phyloP scores from a whole-genome alignment of 2,113 vertebrate genomes.

The Neofelis nebulosa region DNA sequence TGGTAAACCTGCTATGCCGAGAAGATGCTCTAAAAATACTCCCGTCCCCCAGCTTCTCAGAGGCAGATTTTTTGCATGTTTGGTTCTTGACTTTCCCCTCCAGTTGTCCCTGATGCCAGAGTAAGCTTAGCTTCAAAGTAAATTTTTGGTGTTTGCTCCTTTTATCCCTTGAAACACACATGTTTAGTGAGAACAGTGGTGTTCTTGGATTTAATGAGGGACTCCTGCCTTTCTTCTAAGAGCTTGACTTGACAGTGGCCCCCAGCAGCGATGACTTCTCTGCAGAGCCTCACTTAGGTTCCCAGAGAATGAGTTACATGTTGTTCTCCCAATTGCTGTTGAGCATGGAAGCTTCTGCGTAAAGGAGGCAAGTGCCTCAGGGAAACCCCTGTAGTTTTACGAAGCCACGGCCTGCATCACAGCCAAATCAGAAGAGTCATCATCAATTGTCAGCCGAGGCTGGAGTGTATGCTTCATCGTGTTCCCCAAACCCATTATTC shows the following conservation, averaged over 20 bases:
- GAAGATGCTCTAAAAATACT: background rate
- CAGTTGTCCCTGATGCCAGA: background rate
- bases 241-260: background rate
- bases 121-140: background rate
- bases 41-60: background rate
- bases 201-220: background rate
- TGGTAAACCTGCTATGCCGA: background rate
- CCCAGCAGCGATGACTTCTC: background rate
- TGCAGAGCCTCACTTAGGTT: background rate
- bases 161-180: background rate
- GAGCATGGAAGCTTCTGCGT: no score
- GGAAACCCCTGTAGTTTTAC: background rate
- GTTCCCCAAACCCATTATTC: fast-evolving
- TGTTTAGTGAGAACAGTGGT: background rate
- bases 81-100: background rate
- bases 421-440: background rate
- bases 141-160: background rate
- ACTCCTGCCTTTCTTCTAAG: background rate
- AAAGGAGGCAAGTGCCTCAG: background rate
- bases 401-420: background rate
- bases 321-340: background rate
- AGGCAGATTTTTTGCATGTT: background rate
- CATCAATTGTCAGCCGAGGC: fast-evolving
- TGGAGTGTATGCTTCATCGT: fast-evolving
- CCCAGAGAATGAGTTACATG: background rate